Base-by-base conservation (phyloP, 2,797 vertebrate genomes). In the Oceanodroma leucorhoa region DNA sequence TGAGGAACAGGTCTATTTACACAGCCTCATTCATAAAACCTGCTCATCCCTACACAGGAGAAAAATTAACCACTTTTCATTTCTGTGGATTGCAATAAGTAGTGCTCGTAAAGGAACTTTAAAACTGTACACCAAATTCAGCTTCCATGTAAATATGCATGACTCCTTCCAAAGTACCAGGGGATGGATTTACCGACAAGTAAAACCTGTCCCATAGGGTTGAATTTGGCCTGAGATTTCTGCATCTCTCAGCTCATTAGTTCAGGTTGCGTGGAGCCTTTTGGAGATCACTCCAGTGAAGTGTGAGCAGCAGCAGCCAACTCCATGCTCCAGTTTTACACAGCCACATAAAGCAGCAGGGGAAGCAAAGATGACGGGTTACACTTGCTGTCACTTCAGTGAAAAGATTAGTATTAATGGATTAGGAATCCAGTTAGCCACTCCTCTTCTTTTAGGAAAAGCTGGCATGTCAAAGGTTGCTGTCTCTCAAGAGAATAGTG, bases 351-450 rank as follows among this genome's bases (percentile, higher is more conserved):
- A 78, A 87, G 69, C 79, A 77, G 43, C 34, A 41, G 73, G 67
- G 86, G 40, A 95, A 51, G 86, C 43, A 91, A 88, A 96, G 88
- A 93, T 77, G 89, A 93, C 11, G 46, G 62, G 87, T 92, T 85
- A 69, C 91, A 85, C 82, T 94, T 83, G 55, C 93, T 92, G 71
- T 72, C 87, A 77, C 83, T 72, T 86, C 89, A 82, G 69, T 72
- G 81, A 93, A 92, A 93, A 96, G 93, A 96, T 90, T 79, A 77
- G 93, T 95, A 96, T 93, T 96, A 97, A 94, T 93, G 94, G 86
- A 64, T 86, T 86, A 92, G 91, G 94, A 95, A 96, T 95, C 91
- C 91, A 95, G 94, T 96, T 95, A 97, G 87, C 90, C 89, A 87
- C 92, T 96, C 94, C 93, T 93, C 87, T 88, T 90, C 91, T 91